Evolutionary conservation across 2,113 vertebrate species (phyloP), one percentile per base, ranked within the genome.

Genomic region (Oryzias curvinotus): DNA sequence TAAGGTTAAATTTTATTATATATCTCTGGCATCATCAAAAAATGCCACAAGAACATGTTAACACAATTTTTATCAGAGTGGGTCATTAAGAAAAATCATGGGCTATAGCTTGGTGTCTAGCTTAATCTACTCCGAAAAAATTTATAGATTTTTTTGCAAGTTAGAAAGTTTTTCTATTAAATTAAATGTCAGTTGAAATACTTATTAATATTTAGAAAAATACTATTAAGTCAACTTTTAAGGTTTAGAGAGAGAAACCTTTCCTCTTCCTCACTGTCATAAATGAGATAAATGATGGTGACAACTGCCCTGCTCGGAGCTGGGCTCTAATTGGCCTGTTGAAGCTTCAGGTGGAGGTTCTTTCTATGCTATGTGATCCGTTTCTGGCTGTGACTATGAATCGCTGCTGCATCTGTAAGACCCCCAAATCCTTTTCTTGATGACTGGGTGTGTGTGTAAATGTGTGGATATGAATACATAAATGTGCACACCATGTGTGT

Each of bases 311-410:
- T 57, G 60, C 16, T 0, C 69, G 65, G 51, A 57, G 59, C 78
- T 73, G 73, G 51, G 71, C 80, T 74, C 60, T 85, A 87, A 88
- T 88, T 85, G 76, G 72, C 68, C 82, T 52, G 61, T 73, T 73
- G 79, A 80, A 80, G 25, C 65, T 51, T 65, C 71, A 79, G 75
- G 79, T 67, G 71, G 62, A 71, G 65, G 78, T 42, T 28, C 1
- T 5, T 14, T 47, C 48, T 74, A 54, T 80, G 62, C 73, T 71
- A 65, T 84, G 66, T 52, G 74, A 84, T 80, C 53, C 59, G 28
- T 69, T 57, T 66, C 77, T 78, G 61, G 60, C 73, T 65, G 48
- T 49, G 52, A 18, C 51, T 50, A 52, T 30, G 41, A 30, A 57
- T 73, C 58, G 58, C 52, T 28, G 12, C 54, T 57, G 75, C 56